Percentiles rank a stretch among this genome's conserved stretches.
phyloP scores from a whole-genome alignment of 2,113 vertebrate genomes.

The Anoura caudifer region DNA sequence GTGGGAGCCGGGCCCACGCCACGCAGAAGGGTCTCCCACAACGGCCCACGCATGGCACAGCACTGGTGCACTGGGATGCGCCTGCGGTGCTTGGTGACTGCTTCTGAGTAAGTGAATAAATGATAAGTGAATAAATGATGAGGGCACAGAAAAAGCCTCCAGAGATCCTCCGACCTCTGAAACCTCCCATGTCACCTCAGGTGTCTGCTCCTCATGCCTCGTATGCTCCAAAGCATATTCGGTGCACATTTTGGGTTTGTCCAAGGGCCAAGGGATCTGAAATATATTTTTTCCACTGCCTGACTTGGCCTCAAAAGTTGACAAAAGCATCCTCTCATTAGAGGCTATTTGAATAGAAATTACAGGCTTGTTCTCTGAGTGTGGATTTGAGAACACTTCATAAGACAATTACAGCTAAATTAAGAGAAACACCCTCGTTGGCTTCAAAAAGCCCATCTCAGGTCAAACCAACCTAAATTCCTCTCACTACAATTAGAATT shows the following conservation, averaged over 20 bases:
- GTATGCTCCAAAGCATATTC: not conserved
- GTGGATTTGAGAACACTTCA: constrained; percentile 64
- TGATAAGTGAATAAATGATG: not conserved
- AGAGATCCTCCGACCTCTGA: not conserved
- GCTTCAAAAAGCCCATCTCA: constrained; percentile 65
- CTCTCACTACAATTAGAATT: constrained; percentile 66
- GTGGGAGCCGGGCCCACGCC: too few relatives aligned
- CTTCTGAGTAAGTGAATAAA: not conserved
- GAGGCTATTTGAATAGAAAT: constrained; percentile 70
- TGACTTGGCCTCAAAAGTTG: constrained; percentile 62
- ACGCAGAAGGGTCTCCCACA: too few relatives aligned
- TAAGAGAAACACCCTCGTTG: constrained; percentile 56
- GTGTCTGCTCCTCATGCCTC: not conserved
- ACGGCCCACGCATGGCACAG: not conserved
- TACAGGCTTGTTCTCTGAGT: constrained; percentile 63
- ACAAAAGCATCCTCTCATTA: constrained; percentile 68
- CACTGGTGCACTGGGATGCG: not conserved
- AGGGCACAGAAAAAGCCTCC: not conserved
- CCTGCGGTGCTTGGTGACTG: not conserved
- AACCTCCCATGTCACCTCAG: not conserved
- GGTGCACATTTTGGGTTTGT: not conserved
- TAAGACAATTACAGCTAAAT: constrained; percentile 68
- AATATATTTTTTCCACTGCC: constrained; percentile 41
- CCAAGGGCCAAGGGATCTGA: constrained; percentile 27
- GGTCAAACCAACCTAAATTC: constrained; percentile 70